A percentile compares a stretch with the other conserved stretches of the same genome.
These are phyloP conservation scores for Neuroscelio doddi DNA, from an alignment of 2,888 invertebrate species.

Conservation along the genomic window DNA sequence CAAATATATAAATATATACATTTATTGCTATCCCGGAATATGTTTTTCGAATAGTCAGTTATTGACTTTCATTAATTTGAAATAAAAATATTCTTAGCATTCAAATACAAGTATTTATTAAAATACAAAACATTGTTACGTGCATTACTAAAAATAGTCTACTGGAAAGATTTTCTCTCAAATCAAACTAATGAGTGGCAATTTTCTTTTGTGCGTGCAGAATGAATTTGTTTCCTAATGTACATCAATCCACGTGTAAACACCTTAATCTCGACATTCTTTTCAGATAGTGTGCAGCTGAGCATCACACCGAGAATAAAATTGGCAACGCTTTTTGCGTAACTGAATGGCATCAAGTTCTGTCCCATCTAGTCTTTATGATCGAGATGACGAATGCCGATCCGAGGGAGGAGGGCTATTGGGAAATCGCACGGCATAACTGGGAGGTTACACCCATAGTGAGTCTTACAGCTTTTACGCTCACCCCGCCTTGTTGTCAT, in stretches of 20 bases:
- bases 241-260: conserved; percentile 12
- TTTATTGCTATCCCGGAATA: too few species aligned
- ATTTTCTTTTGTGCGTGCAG: too few species aligned
- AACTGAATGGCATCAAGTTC: neutral
- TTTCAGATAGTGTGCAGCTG: conserved; percentile 16
- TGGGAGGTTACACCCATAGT: conserved; percentile 31
- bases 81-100: too few species aligned
- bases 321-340: conserved; percentile 23
- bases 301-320: conserved; percentile 11
- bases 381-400: conserved; percentile 16
- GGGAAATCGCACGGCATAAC: conserved; percentile 36
- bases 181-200: too few species aligned
- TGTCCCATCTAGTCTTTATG: conserved; percentile 1
- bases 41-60: too few species aligned
- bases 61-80: too few species aligned
- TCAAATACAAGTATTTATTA: too few species aligned
- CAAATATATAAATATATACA: too few species aligned
- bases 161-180: too few species aligned
- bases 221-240: conserved; percentile 6
- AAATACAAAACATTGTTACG: too few species aligned
- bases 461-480: conserved; percentile 28
- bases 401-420: conserved; percentile 14
- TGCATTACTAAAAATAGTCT: too few species aligned
- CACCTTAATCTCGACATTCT: neutral
- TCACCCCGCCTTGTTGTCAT: conserved; percentile 45